phyloP scores from a whole-genome alignment of 2,888 invertebrate species.

The Tortrix viridana region DNA sequence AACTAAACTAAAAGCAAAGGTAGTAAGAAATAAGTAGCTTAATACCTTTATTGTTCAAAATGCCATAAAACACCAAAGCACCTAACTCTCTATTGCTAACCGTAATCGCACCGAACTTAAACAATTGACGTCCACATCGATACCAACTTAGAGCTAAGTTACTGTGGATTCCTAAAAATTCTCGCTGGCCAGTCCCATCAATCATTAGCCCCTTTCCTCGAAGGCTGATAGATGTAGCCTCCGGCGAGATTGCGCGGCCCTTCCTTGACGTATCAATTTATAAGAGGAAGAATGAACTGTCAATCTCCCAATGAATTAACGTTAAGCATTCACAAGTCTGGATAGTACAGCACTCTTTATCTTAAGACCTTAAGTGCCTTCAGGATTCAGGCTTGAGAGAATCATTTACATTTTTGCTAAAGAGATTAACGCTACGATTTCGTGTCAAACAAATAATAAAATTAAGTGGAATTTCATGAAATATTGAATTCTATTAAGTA shows the following conservation, averaged over 20 bases:
- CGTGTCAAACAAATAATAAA: too few species aligned
- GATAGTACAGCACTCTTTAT: slow-evolving; percentile 25
- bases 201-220: slow-evolving; percentile 65
- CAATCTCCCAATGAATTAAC: slow-evolving; percentile 63
- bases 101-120: slow-evolving; percentile 16
- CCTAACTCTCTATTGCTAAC: not conserved
- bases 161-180: slow-evolving; percentile 48
- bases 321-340: slow-evolving; percentile 51
- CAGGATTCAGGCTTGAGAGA: slow-evolving; percentile 4
- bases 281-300: slow-evolving; percentile 78
- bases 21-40: too few species aligned
- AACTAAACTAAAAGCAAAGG: too few species aligned
- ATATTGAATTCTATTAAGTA: too few species aligned
- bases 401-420: slow-evolving; percentile 4
- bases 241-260: slow-evolving; percentile 67
- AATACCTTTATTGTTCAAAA: not conserved
- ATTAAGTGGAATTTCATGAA: too few species aligned
- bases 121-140: slow-evolving; percentile 25
- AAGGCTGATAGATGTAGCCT: slow-evolving; percentile 68
- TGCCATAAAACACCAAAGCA: slow-evolving; percentile 14
- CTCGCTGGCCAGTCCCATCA: slow-evolving; percentile 67
- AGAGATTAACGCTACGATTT: too few species aligned
- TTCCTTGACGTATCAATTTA: slow-evolving; percentile 79
- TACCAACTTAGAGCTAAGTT: slow-evolving; percentile 32
- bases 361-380: slow-evolving; percentile 19